Evolutionary conservation across 92 coral and sea anemone species (phyloP), one percentile per base, ranked within the genome.

Genomic region (Epizoanthus illoricatus): DNA sequence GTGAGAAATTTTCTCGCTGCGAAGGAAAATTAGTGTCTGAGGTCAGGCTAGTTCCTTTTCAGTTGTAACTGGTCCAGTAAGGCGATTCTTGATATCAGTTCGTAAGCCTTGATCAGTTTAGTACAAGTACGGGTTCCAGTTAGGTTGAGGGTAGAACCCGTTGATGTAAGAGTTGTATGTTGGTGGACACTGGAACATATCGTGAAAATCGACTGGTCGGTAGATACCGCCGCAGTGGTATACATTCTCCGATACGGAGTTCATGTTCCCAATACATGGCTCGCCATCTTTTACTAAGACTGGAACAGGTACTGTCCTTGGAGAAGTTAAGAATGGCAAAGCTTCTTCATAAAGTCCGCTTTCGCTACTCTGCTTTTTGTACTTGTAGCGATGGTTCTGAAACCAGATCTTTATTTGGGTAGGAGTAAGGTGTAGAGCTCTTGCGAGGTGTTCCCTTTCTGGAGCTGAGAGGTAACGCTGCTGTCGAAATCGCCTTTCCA

Each of bases 221-320:
- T 78, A 72, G 40, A 78, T n/a, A 21, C 41, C 43, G 59, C 82
- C 58, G 42, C 33, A 78, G 69, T 63, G 82, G 52, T 63, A 70
- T 70, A 78, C 36, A 61, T 24, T 78, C 54, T 78, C 82, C 61
- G 82, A 62, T 42, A 78, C 16, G 56, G 56, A 42, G 60, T 78
- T 69, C 58, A 78, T 12, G 60, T 78, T 78, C 70, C 59, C 42
- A 45, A 78, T 28, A 49, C 89, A 88, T 39, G 94, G 92, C 52
- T 85, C 81, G 45, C 92, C 94, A 72, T 93, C 92, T 69, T 86
- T 89, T 47, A 93, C 94, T 55, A 93, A 74, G 3, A 93, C 87
- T 11, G 97, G 94, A 18, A 93, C 92, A 1, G 92, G 84, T 2
- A 90, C 93, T 24, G 88, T 85, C 82, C 94, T 88, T 4, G 91